phyloP scores from a whole-genome alignment of 2,113 vertebrate species.

The Cephalopterus ornatus region DNA sequence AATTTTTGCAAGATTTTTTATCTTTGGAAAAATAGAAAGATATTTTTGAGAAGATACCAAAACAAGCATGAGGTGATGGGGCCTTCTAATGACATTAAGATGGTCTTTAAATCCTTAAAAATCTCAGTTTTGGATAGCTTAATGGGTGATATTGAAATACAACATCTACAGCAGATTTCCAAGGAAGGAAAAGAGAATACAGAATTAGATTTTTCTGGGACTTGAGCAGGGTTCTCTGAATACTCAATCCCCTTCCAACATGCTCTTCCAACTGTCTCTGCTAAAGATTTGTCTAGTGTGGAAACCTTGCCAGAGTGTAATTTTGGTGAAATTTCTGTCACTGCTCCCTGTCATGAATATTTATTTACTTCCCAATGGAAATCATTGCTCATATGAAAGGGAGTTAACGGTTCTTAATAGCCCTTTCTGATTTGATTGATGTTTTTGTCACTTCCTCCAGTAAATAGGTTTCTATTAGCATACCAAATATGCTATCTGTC shows the following conservation, averaged over 20 bases:
- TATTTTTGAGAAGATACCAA: background rate
- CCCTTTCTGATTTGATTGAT: constrained; percentile 84
- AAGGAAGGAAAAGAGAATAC: background rate
- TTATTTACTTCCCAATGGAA: constrained; percentile 80
- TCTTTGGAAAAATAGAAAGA: background rate
- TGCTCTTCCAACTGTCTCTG: background rate
- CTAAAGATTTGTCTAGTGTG: background rate
- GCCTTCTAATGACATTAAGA: background rate
- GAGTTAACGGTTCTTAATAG: constrained; percentile 85
- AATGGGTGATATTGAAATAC: background rate
- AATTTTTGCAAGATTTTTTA: background rate
- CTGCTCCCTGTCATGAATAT: constrained; percentile 79
- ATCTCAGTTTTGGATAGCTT: background rate
- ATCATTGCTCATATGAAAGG: constrained; percentile 84
- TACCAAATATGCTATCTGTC: constrained; percentile 79
- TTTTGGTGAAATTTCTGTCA: constrained; percentile 76
- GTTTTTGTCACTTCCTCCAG: constrained; percentile 83
- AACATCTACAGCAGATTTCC: background rate
- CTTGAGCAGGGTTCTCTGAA: background rate
- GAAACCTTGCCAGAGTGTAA: constrained; percentile 46
- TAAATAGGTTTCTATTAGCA: constrained; percentile 84
- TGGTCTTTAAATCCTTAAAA: background rate
- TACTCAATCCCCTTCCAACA: background rate
- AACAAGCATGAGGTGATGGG: background rate
- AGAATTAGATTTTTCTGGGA: background rate